These are phyloP conservation scores for Phacellophora camtschatica DNA, from an alignment of 30 jellyfish, hydroid and myxozoan genomes.

Conservation along the genomic window DNA sequence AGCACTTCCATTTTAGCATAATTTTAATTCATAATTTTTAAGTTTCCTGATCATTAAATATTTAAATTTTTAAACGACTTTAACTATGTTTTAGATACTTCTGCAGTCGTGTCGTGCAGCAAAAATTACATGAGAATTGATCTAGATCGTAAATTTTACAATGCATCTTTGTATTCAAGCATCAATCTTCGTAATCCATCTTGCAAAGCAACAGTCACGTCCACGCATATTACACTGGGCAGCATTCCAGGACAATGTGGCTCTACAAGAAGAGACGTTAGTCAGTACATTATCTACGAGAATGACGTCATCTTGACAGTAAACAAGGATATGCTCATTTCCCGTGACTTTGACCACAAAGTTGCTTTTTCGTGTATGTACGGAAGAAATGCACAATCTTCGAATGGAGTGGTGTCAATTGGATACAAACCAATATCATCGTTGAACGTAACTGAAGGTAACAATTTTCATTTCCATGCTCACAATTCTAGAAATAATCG, in stretches of 20 bases:
- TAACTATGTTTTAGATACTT: neutral
- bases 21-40: too few relatives aligned
- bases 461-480: too few relatives aligned
- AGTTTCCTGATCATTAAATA: too few relatives aligned
- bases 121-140: constrained; percentile 30
- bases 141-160: constrained; percentile 4
- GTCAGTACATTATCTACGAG: constrained; percentile 7
- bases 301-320: constrained; percentile 24
- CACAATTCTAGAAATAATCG: too few relatives aligned
- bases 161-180: constrained; percentile 7
- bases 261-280: constrained; percentile 8
- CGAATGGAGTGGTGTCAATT: neutral
- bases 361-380: too few relatives aligned
- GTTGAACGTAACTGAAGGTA: constrained; percentile 6
- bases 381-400: too few relatives aligned
- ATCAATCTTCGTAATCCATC: constrained; percentile 21
- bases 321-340: neutral
- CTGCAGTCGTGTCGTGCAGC: constrained; percentile 26
- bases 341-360: too few relatives aligned
- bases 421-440: neutral
- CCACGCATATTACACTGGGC: constrained; percentile 4
- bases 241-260: constrained; percentile 34
- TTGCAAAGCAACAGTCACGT: constrained; percentile 1
- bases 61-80: neutral
- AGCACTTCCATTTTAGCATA: too few relatives aligned